Evolutionary conservation across 2,797 vertebrate species (phyloP).

Genomic region (Liparis tanakae): DNA sequence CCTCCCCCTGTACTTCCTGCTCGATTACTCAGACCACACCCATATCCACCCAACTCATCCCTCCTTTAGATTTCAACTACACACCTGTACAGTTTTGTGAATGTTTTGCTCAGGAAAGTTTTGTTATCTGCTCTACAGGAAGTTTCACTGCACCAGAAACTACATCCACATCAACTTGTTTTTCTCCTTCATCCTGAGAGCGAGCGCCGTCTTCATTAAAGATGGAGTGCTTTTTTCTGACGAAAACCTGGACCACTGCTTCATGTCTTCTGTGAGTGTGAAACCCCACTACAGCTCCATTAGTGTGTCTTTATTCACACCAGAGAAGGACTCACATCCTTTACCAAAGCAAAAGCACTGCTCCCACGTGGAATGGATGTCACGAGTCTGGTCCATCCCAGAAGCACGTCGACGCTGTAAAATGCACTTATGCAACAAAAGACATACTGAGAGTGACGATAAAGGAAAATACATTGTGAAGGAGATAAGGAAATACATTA

Average conservation of each 20-base stretch:
- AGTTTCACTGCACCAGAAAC: constrained; percentile 92
- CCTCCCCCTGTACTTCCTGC: background rate
- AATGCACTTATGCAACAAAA: background rate
- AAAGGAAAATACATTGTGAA: background rate
- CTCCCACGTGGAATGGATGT: background rate
- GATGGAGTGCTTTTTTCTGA: constrained; percentile 89
- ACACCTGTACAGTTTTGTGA: background rate
- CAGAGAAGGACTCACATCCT: background rate
- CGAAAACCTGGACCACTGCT: constrained; percentile 88
- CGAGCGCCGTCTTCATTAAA: constrained; percentile 90
- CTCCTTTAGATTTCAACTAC: background rate
- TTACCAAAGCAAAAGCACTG: background rate
- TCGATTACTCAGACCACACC: background rate
- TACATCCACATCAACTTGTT: constrained; percentile 94
- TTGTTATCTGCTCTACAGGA: constrained; percentile 72
- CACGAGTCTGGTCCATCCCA: background rate
- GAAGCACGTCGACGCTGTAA: background rate
- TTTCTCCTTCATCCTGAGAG: constrained; percentile 90
- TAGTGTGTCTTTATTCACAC: background rate
- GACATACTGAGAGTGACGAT: background rate
- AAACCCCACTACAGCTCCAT: background rate
- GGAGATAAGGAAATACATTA: background rate
- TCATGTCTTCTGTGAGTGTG: constrained; percentile 87
- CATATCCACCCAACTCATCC: background rate
- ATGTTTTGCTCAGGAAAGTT: background rate